A percentile compares a stretch with the other conserved stretches of the same genome.
These are phyloP conservation scores for Epinotia demarniana DNA, from an alignment of 2,888 invertebrate species.

Conservation along the genomic window DNA sequence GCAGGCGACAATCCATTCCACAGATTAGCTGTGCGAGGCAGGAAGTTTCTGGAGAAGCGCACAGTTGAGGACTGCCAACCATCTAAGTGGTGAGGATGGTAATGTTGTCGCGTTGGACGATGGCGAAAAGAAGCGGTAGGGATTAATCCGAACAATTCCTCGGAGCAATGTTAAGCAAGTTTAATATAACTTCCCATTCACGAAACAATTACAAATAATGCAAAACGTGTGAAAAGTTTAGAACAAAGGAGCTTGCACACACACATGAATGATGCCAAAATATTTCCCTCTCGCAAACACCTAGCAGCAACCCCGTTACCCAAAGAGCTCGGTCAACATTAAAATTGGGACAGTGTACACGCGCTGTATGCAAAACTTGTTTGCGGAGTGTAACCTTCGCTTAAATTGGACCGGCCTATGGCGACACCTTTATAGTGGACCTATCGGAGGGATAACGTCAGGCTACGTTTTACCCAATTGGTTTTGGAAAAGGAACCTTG, in stretches of 20 bases:
- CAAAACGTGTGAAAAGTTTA: not conserved
- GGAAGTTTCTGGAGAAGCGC: too few species aligned
- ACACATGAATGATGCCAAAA: not conserved
- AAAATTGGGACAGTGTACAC: constrained; percentile 17
- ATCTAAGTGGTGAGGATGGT: too few species aligned
- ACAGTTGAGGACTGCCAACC: too few species aligned
- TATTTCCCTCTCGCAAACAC: constrained; percentile 2
- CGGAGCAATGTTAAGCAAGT: too few species aligned
- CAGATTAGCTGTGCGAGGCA: too few species aligned
- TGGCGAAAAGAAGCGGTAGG: too few species aligned
- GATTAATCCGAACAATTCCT: too few species aligned
- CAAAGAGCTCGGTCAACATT: constrained; percentile 17
- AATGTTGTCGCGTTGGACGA: too few species aligned
- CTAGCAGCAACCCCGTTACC: not conserved
- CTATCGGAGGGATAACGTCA: constrained; percentile 13
- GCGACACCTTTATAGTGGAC: constrained; percentile 20
- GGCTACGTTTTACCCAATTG: constrained; percentile 1
- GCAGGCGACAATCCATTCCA: too few species aligned
- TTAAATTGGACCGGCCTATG: constrained; percentile 22
- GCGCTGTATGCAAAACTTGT: constrained; percentile 1
- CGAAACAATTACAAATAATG: too few species aligned
- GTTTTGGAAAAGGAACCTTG: not conserved
- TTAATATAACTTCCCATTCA: too few species aligned
- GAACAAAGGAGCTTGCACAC: not conserved
- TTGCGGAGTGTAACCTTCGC: constrained; percentile 24